Evolutionary conservation across 2,113 vertebrate genomes (phyloP).

Genomic region (Nymphicus hollandicus): DNA sequence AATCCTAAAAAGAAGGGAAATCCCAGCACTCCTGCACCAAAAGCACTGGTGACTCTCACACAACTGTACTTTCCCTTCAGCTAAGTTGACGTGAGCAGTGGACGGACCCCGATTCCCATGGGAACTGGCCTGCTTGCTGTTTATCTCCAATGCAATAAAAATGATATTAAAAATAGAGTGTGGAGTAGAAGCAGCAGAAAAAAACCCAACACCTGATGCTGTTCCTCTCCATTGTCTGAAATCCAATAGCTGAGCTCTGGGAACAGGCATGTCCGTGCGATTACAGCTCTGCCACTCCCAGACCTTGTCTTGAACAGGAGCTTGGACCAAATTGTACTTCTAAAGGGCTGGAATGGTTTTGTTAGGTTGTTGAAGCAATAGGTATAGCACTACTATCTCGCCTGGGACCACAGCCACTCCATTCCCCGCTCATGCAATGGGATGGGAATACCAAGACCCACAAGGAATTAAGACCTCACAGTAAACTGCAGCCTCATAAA

Average conservation of each 20-base stretch:
- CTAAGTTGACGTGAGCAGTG: not conserved
- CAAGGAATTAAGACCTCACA: not conserved
- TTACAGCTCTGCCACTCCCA: constrained; percentile 22
- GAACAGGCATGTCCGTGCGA: not conserved
- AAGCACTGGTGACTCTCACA: not conserved
- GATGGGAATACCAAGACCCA: not conserved
- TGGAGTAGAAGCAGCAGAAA: not conserved
- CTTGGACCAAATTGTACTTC: not conserved
- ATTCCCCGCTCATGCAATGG: fast-evolving
- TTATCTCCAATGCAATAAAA: constrained; percentile 58
- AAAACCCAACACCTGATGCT: constrained; percentile 5
- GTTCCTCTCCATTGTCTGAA: constrained; percentile 12
- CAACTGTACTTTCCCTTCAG: not conserved
- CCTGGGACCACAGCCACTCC: not conserved
- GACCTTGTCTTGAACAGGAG: not conserved
- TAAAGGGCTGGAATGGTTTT: not conserved
- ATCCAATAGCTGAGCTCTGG: constrained; percentile 3
- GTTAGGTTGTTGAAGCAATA: not conserved
- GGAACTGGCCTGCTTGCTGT: constrained; percentile 17
- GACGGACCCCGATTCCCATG: constrained; percentile 24
- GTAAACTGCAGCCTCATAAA: not conserved
- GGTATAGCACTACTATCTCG: not conserved
- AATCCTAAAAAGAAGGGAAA: constrained; percentile 24
- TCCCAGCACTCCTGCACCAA: not conserved
- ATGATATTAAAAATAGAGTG: constrained; percentile 9